Evolutionary conservation across 2,797 vertebrate species (phyloP).

Genomic region (Nyctibius grandis): DNA sequence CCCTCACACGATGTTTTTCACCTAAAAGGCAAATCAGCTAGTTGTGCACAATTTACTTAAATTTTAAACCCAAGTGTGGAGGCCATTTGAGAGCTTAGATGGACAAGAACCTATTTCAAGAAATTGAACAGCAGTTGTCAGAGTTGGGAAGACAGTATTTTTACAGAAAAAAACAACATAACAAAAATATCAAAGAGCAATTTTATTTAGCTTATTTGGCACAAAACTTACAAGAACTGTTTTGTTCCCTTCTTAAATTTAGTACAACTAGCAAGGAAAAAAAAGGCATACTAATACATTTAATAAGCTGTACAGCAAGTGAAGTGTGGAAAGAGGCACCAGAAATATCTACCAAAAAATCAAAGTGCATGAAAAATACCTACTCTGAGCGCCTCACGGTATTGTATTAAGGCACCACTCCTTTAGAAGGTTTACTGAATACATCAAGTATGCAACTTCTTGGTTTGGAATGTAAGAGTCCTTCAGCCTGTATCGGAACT

Average conservation of each 20-base stretch:
- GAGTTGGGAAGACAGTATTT: background rate
- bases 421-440: conserved; percentile 60
- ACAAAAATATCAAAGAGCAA: conserved; percentile 64
- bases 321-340: conserved; percentile 66
- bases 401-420: conserved; percentile 70
- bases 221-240: conserved; percentile 66
- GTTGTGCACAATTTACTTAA: background rate
- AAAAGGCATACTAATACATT: conserved; percentile 62
- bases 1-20: background rate
- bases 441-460: conserved; percentile 58
- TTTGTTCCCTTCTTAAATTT: conserved; percentile 63
- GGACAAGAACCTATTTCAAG: background rate
- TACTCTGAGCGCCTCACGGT: conserved; percentile 62
- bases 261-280: conserved; percentile 60
- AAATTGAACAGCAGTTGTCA: background rate
- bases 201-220: conserved; percentile 73
- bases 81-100: background rate
- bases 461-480: conserved; percentile 67
- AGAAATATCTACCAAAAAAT: conserved; percentile 65
- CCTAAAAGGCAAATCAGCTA: background rate
- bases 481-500: background rate
- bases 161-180: background rate
- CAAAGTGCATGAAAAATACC: conserved; percentile 72
- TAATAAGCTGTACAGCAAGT: conserved; percentile 64
- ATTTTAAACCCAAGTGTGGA: background rate